Evolutionary conservation across 92 coral and sea anemone species (phyloP).

Genomic region (Palythoa grandis): DNA sequence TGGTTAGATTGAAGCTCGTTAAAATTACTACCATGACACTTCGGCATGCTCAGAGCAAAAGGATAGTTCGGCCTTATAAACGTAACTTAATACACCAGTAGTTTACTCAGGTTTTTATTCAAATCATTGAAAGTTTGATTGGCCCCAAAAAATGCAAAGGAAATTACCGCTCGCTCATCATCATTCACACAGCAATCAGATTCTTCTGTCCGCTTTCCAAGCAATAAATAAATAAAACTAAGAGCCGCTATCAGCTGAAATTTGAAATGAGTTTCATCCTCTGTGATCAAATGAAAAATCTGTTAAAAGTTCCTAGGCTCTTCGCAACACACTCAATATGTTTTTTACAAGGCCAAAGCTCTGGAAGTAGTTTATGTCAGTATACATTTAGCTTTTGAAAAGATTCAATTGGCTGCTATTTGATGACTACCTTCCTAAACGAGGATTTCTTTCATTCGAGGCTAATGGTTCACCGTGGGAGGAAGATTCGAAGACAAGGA

Average conservation of each 20-base stretch:
- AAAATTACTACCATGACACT: not conserved
- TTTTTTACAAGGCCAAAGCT: not conserved
- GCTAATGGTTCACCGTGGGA: slow-evolving; percentile 26
- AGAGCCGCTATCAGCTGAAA: slow-evolving; percentile 32
- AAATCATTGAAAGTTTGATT: slow-evolving; percentile 7
- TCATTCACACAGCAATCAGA: slow-evolving; percentile 35
- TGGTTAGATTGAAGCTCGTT: not conserved
- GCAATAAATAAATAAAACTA: slow-evolving; percentile 23
- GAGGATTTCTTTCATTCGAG: not conserved
- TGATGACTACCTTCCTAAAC: slow-evolving; percentile 1
- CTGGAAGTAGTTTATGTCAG: not conserved
- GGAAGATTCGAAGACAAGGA: slow-evolving; percentile 10
- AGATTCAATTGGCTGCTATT: slow-evolving; percentile 27
- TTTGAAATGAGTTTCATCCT: not conserved
- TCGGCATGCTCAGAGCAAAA: not conserved
- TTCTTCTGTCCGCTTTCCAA: not conserved
- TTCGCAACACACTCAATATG: not conserved
- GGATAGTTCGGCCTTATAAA: not conserved
- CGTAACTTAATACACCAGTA: slow-evolving; percentile 13
- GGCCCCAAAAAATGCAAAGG: slow-evolving; percentile 35
- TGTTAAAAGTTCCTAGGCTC: not conserved
- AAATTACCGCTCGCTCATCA: slow-evolving; percentile 34
- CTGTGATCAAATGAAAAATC: not conserved
- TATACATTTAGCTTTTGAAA: slow-evolving; percentile 16
- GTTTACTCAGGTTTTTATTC: slow-evolving; percentile 28